A percentile compares a stretch with the other conserved stretches of the same genome.
Conservation (phyloP, 2,113 vertebrate genomes). For the Vulpes ferrilata region DNA sequence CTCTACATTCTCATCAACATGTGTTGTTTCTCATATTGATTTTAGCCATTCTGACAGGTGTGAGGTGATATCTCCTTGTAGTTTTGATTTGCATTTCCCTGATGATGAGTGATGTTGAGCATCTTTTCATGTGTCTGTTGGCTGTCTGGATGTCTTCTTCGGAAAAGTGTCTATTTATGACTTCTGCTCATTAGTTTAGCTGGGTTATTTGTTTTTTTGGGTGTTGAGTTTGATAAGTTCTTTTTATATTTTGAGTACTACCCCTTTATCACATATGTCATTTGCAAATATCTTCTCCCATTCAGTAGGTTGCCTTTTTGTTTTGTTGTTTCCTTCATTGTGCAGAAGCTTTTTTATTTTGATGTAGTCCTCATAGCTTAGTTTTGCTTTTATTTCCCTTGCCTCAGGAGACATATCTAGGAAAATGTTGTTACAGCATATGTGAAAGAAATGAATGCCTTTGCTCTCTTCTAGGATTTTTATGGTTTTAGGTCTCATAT, state of each 20-base stretch:
- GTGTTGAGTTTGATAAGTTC: neutral
- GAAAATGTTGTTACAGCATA: neutral
- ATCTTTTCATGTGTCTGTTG: neutral
- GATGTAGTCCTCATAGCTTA: too few relatives aligned
- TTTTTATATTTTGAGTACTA: too few relatives aligned
- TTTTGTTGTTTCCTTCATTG: too few relatives aligned
- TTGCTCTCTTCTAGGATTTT: neutral
- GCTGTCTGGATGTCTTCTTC: neutral
- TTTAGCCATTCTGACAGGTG: neutral
- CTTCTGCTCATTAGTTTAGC: neutral
- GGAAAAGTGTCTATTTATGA: neutral
- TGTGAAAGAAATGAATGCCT: neutral
- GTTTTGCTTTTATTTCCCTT: too few relatives aligned
- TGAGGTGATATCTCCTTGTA: neutral
- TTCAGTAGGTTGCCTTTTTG: too few relatives aligned
- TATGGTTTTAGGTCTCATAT: neutral
- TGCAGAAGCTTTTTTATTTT: too few relatives aligned
- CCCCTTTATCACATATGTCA: too few relatives aligned
- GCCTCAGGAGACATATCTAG: neutral
- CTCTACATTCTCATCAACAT: neutral
- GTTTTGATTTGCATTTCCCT: neutral
- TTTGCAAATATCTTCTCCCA: too few relatives aligned
- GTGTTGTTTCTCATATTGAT: neutral
- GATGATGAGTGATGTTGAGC: neutral
- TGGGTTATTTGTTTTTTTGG: neutral